Evolutionary conservation across 2,888 invertebrate species (phyloP), one percentile per base, ranked within the genome.

Genomic region (Heteromurus nitidus): DNA sequence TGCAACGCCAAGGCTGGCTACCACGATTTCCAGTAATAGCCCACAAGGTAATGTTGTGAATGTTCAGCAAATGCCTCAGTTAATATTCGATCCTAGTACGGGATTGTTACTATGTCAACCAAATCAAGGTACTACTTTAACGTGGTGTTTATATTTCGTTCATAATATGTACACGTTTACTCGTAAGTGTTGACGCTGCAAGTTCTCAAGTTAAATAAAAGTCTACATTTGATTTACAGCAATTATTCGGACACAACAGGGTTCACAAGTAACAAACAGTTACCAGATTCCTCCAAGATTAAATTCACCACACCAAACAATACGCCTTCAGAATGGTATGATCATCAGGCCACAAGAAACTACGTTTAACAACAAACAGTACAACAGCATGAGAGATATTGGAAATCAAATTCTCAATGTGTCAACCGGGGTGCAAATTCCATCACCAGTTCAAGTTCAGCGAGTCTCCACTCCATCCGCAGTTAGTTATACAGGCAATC

Each of bases 31-130:
- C 18, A 62, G 1, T 30, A 31, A 20, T 22, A 28, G 13, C 26
- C 58, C 24, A 28, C 7, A 13, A 2, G 3, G 7, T 26, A 58
- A 58, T 28, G 11, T 18, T 62, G 7, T 18, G 3, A 30, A 22
- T n/a, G 22, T 62, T 3, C 62, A 62, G 31, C 62, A 30, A n/a
- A 13, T 62, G 31, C 30, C 36, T 2, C 83, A 83, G n/a, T 20
- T 83, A 3, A 75, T 80, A 24, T 83, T 67, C 58, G 80, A 83
- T 64, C 76, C 83, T 9, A 42, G 11, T 3, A 70, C 53, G 16
- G 83, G 80, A 9, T 58, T 72, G 1, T 18, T 83, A 16, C 36
- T 80, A n/a, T 80, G 55, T 44, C 62, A 3, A 31, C 3, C 31
- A 0, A 69, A 30, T 53, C 75, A 75, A 70, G 60, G 55, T 65